phyloP scores from a whole-genome alignment of 2,797 vertebrate genomes.

The Molossus molossus region DNA sequence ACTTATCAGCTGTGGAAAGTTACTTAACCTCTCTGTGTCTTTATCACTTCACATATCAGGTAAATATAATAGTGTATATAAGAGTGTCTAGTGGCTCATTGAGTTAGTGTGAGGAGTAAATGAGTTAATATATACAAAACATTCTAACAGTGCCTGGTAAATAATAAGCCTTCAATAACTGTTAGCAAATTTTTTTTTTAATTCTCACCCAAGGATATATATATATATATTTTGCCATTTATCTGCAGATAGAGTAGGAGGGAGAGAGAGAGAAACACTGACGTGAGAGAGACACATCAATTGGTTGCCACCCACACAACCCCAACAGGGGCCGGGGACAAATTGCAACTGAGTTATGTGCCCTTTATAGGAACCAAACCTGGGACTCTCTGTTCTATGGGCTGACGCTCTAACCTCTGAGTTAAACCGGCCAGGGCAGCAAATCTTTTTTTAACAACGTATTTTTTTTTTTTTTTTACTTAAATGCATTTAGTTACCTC shows the following conservation, averaged over 20 bases:
- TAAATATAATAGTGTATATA: background rate
- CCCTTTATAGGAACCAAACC: too few relatives aligned
- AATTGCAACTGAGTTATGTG: too few relatives aligned
- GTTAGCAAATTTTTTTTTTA: conserved; percentile 17
- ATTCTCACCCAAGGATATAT: too few relatives aligned
- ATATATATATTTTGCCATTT: too few relatives aligned
- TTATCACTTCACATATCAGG: background rate
- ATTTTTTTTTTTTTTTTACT: background rate
- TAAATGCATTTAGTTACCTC: conserved; percentile 20
- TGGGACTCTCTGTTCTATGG: too few relatives aligned
- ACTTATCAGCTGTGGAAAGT: background rate
- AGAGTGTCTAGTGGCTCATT: background rate
- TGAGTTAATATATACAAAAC: background rate
- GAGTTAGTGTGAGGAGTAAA: background rate
- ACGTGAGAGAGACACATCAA: too few relatives aligned
- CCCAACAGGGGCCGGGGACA: too few relatives aligned
- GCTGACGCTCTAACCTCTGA: too few relatives aligned
- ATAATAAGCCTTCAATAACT: background rate
- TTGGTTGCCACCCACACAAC: too few relatives aligned
- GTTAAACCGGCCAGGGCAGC: too few relatives aligned
- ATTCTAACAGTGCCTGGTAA: conserved; percentile 21
- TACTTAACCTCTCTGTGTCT: background rate
- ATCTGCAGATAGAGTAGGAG: too few relatives aligned
- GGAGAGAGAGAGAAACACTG: too few relatives aligned
- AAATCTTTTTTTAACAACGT: conserved; percentile 13